Percentiles rank a stretch among this genome's conserved stretches.
Evolutionary conservation across 2,888 invertebrate genomes (phyloP).

Genomic region (Drosophila formosana): DNA sequence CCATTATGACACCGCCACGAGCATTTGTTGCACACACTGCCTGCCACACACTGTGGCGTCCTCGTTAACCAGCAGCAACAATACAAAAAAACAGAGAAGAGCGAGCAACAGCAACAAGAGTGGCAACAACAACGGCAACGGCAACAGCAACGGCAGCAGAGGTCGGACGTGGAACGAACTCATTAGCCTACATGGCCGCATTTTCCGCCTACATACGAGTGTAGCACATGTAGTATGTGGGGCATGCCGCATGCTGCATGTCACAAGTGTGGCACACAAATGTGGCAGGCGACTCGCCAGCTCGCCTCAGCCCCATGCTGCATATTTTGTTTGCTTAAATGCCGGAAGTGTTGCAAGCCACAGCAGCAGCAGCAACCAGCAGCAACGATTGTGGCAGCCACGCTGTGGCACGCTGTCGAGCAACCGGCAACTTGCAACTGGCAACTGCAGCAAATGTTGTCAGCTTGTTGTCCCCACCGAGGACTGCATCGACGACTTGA

Average conservation of each 20-base stretch:
- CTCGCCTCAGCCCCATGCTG: conserved; percentile 7
- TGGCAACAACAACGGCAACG: conserved; percentile 17
- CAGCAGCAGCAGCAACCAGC: conserved; percentile 29
- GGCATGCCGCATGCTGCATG: conserved; percentile 47
- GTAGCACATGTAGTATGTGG: conserved; percentile 27
- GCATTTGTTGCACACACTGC: conserved; percentile 38
- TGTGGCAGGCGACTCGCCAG: not conserved
- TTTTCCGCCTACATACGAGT: conserved; percentile 78
- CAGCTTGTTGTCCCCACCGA: conserved; percentile 39
- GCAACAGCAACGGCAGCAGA: conserved; percentile 13
- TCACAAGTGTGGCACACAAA: conserved; percentile 30
- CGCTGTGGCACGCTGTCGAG: conserved; percentile 4
- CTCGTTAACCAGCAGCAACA: conserved; percentile 56
- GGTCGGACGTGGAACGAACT: conserved; percentile 54
- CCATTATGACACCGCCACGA: conserved; percentile 56
- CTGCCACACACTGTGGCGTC: conserved; percentile 48
- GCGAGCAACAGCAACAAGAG: conserved; percentile 13
- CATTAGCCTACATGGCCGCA: conserved; percentile 78
- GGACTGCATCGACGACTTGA: not conserved
- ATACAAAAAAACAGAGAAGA: conserved; percentile 17
- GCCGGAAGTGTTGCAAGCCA: conserved; percentile 75
- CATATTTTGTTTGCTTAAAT: conserved; percentile 80
- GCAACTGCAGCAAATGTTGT: conserved; percentile 40
- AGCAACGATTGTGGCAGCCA: conserved; percentile 8
- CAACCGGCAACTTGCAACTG: conserved; percentile 18